Base-by-base conservation (phyloP, 1,140 invertebrate genomes). In the Cylas formicarius region DNA sequence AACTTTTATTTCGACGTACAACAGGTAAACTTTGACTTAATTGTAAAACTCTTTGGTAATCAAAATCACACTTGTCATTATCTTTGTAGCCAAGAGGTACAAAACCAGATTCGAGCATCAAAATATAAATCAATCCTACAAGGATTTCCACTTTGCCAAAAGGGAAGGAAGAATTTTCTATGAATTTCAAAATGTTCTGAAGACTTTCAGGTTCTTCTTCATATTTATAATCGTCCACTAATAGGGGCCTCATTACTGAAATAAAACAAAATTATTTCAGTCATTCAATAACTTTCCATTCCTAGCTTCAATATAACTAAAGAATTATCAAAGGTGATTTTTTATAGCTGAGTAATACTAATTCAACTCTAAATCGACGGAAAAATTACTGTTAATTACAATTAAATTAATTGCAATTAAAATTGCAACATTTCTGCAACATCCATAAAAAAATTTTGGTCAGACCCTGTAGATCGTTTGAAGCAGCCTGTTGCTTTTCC, bases 41-140 rank as follows among this genome's bases (percentile, higher is more conserved):
- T 11, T 28, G 17, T 11, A 58, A 11, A 7, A 63, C 34, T 44
- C 50, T 34, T 18, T 31, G 27, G 16, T 52, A 51, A 43, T 58
- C 42, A 44, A 60, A 65, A 21, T 51, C 43, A 29, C 29, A 44
- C 5, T 39, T 33, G 9, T 48, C 26, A 16, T 44, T 22, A 3
- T 36, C 37, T n/a, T 28, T 19, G 33, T 33, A 53, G 14, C 53
- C 38, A 20, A 16, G 19, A 24, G 61, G 55, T 17, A 61, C 45
- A 45, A 61, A 63, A 8, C 64, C 63, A 44, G 17, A 38, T 50
- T 66, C 63, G 11, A 63, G 16, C 59, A 63, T 64, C 13, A 66
- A 32, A 27, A 64, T 48, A 32, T 59, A 60, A 20, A 63, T 39
- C 10, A 64, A 48, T 7, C 55, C 48, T 1, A 56, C 53, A n/a